Evolutionary conservation across 2,113 vertebrate species (phyloP).

Genomic region (Lepus timidus): DNA sequence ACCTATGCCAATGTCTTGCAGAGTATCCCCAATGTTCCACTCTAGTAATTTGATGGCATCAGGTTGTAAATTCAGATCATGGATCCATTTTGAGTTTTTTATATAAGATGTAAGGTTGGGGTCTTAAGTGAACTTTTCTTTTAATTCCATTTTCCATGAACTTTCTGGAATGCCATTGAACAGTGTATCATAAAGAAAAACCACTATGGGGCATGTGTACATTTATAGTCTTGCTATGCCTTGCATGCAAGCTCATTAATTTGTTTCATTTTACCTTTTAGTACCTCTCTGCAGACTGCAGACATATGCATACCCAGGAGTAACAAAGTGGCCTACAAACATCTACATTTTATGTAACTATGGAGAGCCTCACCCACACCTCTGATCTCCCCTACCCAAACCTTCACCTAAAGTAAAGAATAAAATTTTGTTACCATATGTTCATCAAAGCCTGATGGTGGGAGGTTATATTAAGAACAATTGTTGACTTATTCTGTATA

Average conservation of each 20-base stretch:
- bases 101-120: no score
- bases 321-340: neutral
- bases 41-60: no score
- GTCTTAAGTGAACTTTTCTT: no score
- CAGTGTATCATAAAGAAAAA: neutral
- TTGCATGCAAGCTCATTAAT: neutral
- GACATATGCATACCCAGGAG: neutral
- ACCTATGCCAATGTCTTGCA: no score
- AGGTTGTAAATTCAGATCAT: no score
- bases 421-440: neutral
- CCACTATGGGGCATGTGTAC: neutral
- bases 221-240: neutral
- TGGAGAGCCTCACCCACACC: neutral
- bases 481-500: neutral
- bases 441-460: neutral
- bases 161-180: no score
- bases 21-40: no score
- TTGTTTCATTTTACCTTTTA: conserved; percentile 21
- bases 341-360: neutral
- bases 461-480: neutral
- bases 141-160: no score
- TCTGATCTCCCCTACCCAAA: neutral
- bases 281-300: neutral
- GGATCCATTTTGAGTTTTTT: no score
- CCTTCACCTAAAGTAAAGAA: neutral